These are phyloP conservation scores for Jordanella pulchra DNA, from an alignment of 2,797 vertebrate genomes.

Conservation along the genomic window DNA sequence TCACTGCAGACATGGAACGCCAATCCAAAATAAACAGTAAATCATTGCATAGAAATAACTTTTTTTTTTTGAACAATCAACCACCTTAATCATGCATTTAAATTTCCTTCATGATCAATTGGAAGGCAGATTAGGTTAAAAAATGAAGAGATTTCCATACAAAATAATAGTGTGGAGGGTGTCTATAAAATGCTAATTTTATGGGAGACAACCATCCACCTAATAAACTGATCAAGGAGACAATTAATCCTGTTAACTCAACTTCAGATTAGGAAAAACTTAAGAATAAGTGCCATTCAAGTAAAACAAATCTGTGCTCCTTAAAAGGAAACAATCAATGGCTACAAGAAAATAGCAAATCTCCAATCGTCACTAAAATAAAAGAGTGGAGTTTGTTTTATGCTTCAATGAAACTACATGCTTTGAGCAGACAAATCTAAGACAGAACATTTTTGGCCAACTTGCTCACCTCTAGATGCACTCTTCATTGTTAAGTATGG, in stretches of 20 bases:
- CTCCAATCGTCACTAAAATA: not conserved
- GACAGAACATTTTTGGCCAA: too few relatives aligned
- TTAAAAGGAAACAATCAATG: too few relatives aligned
- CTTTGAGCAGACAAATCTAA: too few relatives aligned
- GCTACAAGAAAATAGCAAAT: too few relatives aligned
- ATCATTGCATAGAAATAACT: conserved; percentile 10
- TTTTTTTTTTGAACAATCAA: conserved; percentile 1
- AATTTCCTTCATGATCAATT: not conserved
- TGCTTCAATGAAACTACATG: not conserved
- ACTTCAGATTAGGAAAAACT: not conserved
- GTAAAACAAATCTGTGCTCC: not conserved
- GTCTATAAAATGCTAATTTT: conserved; percentile 18
- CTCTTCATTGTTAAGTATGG: not conserved
- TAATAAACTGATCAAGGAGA: not conserved
- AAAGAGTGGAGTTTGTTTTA: not conserved
- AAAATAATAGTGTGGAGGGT: too few relatives aligned
- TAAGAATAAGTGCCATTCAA: not conserved
- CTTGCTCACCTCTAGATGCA: too few relatives aligned
- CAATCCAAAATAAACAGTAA: conserved; percentile 25
- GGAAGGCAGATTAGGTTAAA: not conserved
- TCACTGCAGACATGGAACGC: conserved; percentile 31
- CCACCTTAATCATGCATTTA: not conserved
- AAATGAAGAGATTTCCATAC: not conserved
- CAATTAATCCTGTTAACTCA: not conserved
- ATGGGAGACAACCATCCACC: not conserved